Percentiles rank a stretch among this genome's conserved stretches.
These are phyloP conservation scores for Epinotia demarniana DNA, from an alignment of 2,888 invertebrate species.

Conservation along the genomic window DNA sequence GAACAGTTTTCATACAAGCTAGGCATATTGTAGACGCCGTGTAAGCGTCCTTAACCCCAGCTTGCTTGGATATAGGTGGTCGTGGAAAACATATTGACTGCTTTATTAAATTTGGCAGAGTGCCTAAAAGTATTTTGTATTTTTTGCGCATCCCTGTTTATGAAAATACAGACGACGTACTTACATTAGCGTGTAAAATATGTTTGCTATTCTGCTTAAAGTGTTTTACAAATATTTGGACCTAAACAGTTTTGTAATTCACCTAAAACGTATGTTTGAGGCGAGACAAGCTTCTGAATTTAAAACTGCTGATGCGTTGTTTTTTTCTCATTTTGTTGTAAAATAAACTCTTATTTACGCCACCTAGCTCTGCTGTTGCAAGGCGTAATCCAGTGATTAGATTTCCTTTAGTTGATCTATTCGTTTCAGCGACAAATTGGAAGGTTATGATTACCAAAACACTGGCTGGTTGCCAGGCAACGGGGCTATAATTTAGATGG, in stretches of 20 bases:
- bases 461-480: conserved; percentile 75
- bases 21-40: conserved; percentile 40
- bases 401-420: conserved; percentile 18
- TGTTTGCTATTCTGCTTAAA: conserved; percentile 12
- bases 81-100: conserved; percentile 44
- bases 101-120: conserved; percentile 46
- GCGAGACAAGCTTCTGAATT: neutral
- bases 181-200: conserved; percentile 35
- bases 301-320: neutral
- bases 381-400: conserved; percentile 11
- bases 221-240: conserved; percentile 25
- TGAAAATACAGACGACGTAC: conserved; percentile 31
- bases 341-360: neutral
- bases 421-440: conserved; percentile 70
- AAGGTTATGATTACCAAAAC: conserved; percentile 74
- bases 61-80: conserved; percentile 37
- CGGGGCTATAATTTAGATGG: conserved; percentile 79
- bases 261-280: neutral
- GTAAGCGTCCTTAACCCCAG: conserved; percentile 38
- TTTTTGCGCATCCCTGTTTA: conserved; percentile 39
- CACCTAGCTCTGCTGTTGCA: neutral
- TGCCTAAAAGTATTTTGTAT: conserved; percentile 43
- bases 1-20: conserved; percentile 43
- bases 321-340: neutral
- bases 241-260: neutral